A percentile compares a stretch with the other conserved stretches of the same genome.
phyloP scores from a whole-genome alignment of 1,140 invertebrate species.

The Lysiphlebus fabarum region DNA sequence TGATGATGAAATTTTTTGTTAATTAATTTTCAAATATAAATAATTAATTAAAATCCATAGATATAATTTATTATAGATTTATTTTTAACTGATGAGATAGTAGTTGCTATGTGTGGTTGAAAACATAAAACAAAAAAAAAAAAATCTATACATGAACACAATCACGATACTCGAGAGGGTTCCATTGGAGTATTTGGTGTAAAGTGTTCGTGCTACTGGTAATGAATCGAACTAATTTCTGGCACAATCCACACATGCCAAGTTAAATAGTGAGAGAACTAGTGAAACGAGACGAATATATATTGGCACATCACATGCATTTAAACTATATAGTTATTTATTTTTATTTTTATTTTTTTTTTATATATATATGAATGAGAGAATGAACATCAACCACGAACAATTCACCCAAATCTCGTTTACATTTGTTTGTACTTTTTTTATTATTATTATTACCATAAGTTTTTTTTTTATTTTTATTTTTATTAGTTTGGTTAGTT shows the following conservation, averaged over 20 bases:
- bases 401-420: conserved; percentile 13
- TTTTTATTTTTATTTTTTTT: no score
- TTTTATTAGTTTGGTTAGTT: neutral
- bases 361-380: neutral
- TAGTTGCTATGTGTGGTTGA: no score
- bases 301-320: neutral
- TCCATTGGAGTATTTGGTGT: neutral
- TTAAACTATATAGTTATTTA: neutral
- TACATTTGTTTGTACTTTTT: neutral
- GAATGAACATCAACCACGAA: conserved; percentile 15
- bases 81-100: no score
- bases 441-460: neutral
- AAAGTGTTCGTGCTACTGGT: conserved; percentile 6
- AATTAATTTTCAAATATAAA: no score
- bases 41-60: no score
- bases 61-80: no score
- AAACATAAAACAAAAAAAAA: no score
- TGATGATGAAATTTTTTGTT: no score
- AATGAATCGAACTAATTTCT: conserved; percentile 15
- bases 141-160: no score
- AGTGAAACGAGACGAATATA: neutral
- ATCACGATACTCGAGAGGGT: no score
- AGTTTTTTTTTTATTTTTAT: conserved; percentile 2
- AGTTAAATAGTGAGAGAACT: no score
- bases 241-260: neutral